phyloP scores from a whole-genome alignment of 2,113 vertebrate genomes.

The Anarrhichthys ocellatus region DNA sequence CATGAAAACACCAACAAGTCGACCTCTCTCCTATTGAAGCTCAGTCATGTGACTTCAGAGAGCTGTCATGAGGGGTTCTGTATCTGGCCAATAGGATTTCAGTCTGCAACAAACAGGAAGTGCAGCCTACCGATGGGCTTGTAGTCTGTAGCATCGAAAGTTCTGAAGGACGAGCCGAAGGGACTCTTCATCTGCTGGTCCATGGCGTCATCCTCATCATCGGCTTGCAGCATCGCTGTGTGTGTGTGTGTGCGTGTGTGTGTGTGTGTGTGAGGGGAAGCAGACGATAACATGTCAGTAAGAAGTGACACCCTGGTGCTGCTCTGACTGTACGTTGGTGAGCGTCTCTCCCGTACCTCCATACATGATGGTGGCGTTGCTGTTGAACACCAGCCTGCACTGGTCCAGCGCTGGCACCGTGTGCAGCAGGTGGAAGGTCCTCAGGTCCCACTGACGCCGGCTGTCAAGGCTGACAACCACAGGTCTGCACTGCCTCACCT shows the following conservation, averaged over 20 bases:
- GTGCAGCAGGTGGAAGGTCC: constrained; percentile 95
- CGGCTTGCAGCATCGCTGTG: constrained; percentile 94
- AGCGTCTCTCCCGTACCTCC: constrained; percentile 85
- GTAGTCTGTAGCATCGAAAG: constrained; percentile 97
- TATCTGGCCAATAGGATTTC: not conserved
- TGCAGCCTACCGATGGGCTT: constrained; percentile 91
- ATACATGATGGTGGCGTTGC: constrained; percentile 96
- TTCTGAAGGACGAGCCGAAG: constrained; percentile 96
- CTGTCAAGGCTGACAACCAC: constrained; percentile 79
- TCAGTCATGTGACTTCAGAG: no score
- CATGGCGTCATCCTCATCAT: constrained; percentile 94
- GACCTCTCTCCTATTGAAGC: not conserved
- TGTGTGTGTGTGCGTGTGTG: not conserved
- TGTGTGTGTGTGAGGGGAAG: not conserved
- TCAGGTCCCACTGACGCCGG: constrained; percentile 92
- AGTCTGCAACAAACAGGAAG: not conserved
- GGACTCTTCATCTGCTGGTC: constrained; percentile 97
- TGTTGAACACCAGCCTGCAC: constrained; percentile 97
- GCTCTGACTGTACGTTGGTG: not conserved
- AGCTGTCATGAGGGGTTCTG: not conserved
- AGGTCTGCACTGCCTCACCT: no score
- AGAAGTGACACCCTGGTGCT: not conserved
- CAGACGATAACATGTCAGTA: not conserved
- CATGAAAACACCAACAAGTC: no score
- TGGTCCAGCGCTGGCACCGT: constrained; percentile 96